Base-by-base conservation (phyloP, 1,140 invertebrate genomes). In the Teleopsis dalmanni region DNA sequence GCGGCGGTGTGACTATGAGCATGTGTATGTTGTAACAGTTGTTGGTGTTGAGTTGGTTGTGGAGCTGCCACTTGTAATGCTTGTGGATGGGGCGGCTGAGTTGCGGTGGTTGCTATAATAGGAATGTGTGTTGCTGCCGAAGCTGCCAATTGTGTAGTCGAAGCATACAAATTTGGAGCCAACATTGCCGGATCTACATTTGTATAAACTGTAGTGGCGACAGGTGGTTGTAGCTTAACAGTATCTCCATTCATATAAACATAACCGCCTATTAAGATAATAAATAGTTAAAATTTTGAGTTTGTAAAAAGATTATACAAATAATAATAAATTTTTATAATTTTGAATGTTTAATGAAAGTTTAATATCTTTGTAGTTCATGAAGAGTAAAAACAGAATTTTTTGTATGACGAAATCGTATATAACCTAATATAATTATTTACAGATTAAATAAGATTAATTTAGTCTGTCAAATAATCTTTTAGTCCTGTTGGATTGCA, bases 141-240 rank as follows among this genome's bases (percentile, higher is more conserved):
- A 41, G 64, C 66, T 57, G 61, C 63, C 51, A 69, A 61, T 54
- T 65, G 65, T 47, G 66, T 62, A 33, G 65, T 56, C 22, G 57
- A 52, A 38, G 57, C 58, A 53, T 63, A 69, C 50, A 70, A 35
- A 56, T 66, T 66, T 25, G 66, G 65, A 44, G 61, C 60, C 59
- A 70, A 57, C 62, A 70, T 65, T 52, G 62, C 66, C 59, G 66
- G 63, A 48, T 69, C 66, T 57, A 68, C 66, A 60, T 64, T 65
- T 35, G 65, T 57, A 46, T 66, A 66, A 37, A 69, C 59, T 19
- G 47, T 50, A 27, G 51, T 52, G 21, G 54, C 45, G 36, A 52
- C 48, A 45, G 58, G 55, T 59, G 52, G 63, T 52, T 60, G 64
- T 54, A 68, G 58, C 48, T 68, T 68, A 48, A 68, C 62, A 55